Conservation (phyloP, 2,113 vertebrate species). For the Laterallus jamaicensis region DNA sequence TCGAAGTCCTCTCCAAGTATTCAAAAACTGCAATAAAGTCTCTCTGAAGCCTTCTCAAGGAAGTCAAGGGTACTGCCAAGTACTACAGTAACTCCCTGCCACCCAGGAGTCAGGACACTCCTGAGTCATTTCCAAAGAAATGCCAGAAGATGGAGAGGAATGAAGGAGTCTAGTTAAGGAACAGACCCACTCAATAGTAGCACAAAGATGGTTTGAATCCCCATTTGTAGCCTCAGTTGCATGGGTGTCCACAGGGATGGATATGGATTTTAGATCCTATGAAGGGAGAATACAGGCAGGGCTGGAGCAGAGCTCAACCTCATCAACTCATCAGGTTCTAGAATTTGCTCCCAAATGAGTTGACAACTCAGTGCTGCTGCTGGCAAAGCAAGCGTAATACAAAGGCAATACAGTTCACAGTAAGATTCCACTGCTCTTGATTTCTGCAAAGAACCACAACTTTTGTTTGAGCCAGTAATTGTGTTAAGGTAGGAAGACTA, state of each 20-base stretch:
- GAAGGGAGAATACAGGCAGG: background rate
- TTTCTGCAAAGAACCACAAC: background rate
- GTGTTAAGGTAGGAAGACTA: background rate
- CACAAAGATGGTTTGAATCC: background rate
- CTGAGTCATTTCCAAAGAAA: background rate
- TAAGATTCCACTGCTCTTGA: background rate
- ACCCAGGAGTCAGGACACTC: background rate
- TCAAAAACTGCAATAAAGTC: background rate
- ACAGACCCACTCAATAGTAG: background rate
- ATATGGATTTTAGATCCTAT: background rate
- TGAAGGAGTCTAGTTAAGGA: background rate
- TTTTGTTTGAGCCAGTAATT: background rate
- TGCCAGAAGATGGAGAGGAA: background rate
- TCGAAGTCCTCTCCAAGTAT: too few species aligned
- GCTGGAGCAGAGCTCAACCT: background rate
- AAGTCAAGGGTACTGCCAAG: background rate
- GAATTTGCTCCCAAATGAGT: background rate
- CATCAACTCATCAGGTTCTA: background rate
- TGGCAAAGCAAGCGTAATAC: background rate
- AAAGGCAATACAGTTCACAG: background rate
- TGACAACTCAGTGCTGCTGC: background rate
- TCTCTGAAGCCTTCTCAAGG: fast-evolving
- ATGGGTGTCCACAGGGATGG: background rate
- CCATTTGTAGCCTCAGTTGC: fast-evolving
- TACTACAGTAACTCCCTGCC: background rate